phyloP scores from a whole-genome alignment of 1,140 invertebrate genomes.

The Luehdorfia chinensis region DNA sequence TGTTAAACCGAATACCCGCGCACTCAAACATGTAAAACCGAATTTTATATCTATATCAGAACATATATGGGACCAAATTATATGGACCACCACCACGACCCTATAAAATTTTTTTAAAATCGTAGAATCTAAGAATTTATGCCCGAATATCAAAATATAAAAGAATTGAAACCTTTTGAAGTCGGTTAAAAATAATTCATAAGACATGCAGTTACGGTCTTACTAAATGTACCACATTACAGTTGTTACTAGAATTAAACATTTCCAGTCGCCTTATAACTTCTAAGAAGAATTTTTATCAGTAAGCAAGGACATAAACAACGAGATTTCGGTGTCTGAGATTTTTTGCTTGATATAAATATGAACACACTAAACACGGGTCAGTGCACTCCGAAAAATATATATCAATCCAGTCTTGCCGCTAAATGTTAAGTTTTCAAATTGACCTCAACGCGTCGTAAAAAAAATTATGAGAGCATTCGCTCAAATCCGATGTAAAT shows the following conservation, averaged over 20 bases:
- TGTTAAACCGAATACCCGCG: too few relatives aligned
- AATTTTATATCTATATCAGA: too few relatives aligned
- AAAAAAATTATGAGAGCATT: slow-evolving; percentile 29
- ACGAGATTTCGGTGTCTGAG: slow-evolving; percentile 3
- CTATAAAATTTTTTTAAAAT: too few relatives aligned
- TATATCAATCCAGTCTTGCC: slow-evolving; percentile 23
- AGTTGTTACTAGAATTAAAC: neutral
- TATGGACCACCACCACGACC: too few relatives aligned
- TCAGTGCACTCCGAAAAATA: slow-evolving; percentile 29
- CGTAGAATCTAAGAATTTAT: too few relatives aligned
- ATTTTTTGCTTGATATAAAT: slow-evolving; percentile 8
- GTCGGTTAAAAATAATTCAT: too few relatives aligned
- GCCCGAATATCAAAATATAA: too few relatives aligned
- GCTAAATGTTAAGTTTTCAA: slow-evolving; percentile 12
- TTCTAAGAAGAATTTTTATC: slow-evolving; percentile 4
- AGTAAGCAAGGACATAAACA: slow-evolving; percentile 8
- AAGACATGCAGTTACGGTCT: too few relatives aligned
- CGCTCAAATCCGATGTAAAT: slow-evolving; percentile 50
- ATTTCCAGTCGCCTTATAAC: slow-evolving; percentile 3
- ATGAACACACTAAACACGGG: slow-evolving; percentile 15
- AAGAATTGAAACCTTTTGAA: too few relatives aligned
- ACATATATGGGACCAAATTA: too few relatives aligned
- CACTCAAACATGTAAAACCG: too few relatives aligned
- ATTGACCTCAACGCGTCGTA: slow-evolving; percentile 19
- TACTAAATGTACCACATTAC: too few relatives aligned